Conservation (phyloP, 2,797 vertebrate genomes). For the Miopithecus talapoin region DNA sequence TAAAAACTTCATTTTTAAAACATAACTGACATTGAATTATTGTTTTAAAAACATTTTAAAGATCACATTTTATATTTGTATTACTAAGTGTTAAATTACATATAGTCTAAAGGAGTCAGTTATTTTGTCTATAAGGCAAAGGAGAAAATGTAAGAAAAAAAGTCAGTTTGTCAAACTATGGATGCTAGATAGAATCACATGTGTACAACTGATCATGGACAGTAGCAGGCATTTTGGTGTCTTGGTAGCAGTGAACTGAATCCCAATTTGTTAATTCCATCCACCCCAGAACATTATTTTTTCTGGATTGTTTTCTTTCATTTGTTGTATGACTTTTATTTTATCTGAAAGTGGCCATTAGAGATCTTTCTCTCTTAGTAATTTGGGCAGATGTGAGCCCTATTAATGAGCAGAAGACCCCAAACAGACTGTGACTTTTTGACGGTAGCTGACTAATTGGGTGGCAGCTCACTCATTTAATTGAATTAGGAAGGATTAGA, state of each 20-base stretch:
- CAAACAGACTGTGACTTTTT: constrained; percentile 22
- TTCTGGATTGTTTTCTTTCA: background rate
- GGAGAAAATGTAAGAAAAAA: background rate
- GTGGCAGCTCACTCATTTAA: constrained; percentile 34
- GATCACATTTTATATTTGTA: background rate
- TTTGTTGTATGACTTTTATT: background rate
- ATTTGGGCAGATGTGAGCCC: background rate
- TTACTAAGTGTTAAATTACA: background rate
- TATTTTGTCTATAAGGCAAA: background rate
- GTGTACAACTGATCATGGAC: background rate
- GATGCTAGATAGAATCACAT: background rate
- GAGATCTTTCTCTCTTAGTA: background rate
- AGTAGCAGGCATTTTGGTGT: background rate
- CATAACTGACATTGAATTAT: background rate
- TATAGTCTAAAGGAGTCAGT: background rate
- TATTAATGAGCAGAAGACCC: constrained; percentile 39
- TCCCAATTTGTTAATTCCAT: constrained; percentile 23
- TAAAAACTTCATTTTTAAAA: background rate
- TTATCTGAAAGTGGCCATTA: background rate
- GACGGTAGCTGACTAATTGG: constrained; percentile 9
- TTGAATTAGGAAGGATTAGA: constrained; percentile 51
- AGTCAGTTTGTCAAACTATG: background rate
- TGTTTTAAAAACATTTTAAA: background rate
- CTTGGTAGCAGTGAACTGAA: background rate
- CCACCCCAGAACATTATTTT: background rate